A percentile compares a stretch with the other conserved stretches of the same genome.
Evolutionary conservation across 2,888 invertebrate species (phyloP).

Genomic region (Drosophila phalerata): DNA sequence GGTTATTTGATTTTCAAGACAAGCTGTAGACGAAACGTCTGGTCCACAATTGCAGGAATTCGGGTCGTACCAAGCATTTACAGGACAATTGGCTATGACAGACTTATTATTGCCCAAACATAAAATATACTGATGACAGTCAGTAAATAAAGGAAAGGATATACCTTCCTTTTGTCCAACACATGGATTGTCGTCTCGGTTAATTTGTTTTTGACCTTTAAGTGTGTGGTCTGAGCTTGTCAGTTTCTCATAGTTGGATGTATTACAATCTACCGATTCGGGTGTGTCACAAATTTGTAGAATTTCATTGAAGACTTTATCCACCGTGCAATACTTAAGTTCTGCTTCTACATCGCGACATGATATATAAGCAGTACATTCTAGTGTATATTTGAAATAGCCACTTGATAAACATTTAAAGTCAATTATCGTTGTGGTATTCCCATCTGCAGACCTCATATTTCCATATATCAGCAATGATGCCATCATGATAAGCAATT

Average conservation of each 20-base stretch:
- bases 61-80: conserved; percentile 68
- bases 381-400: conserved; percentile 49
- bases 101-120: conserved; percentile 61
- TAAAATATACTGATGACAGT: conserved; percentile 61
- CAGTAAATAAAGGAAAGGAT: conserved; percentile 30
- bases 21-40: conserved; percentile 61
- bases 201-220: conserved; percentile 10
- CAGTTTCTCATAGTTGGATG: neutral
- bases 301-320: conserved; percentile 54
- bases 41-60: conserved; percentile 62
- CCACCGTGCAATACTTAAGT: conserved; percentile 50
- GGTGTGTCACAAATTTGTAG: conserved; percentile 69
- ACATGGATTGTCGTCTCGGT: conserved; percentile 21
- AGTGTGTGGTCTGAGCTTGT: neutral
- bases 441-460: neutral
- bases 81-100: conserved; percentile 52
- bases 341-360: conserved; percentile 42
- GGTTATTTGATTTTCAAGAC: conserved; percentile 31
- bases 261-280: conserved; percentile 14
- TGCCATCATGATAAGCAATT: neutral
- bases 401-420: conserved; percentile 31
- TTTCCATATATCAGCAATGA: neutral
- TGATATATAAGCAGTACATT: conserved; percentile 62
- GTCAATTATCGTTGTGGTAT: neutral
- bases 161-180: conserved; percentile 19